phyloP scores from a whole-genome alignment of 1,140 invertebrate genomes.

The Drosophila ironensis region DNA sequence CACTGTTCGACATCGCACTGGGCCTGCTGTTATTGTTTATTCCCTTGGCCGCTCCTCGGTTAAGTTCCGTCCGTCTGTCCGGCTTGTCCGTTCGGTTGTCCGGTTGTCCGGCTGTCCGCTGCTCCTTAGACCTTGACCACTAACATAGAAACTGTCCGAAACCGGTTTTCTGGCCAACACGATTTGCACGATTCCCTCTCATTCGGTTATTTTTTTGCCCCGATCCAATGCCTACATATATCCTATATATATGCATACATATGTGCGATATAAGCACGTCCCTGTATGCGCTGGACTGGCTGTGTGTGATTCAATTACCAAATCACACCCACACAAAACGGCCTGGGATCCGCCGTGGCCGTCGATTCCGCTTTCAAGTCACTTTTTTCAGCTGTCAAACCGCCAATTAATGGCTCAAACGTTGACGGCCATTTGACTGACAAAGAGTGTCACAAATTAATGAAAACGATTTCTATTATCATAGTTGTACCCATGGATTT shows the following conservation, averaged over 20 bases:
- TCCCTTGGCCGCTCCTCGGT: conserved; percentile 28
- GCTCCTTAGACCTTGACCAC: conserved; percentile 82
- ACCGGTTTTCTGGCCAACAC: conserved; percentile 50
- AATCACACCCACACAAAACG: conserved; percentile 53
- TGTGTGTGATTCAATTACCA: conserved; percentile 53
- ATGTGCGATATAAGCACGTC: not conserved
- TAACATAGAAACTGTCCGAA: conserved; percentile 71
- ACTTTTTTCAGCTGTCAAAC: conserved; percentile 53
- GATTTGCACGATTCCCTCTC: conserved; percentile 25
- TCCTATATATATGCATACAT: not conserved
- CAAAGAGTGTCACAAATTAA: conserved; percentile 32
- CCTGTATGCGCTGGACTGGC: not conserved
- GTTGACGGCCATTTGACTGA: conserved; percentile 28
- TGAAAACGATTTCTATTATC: conserved; percentile 40
- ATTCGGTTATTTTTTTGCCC: not conserved
- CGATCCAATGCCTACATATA: conserved; percentile 8
- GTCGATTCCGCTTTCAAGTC: conserved; percentile 39
- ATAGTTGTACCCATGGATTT: conserved; percentile 8
- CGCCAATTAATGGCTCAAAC: conserved; percentile 58
- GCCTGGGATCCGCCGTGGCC: not conserved
- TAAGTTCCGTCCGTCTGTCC: not conserved
- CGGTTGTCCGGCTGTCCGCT: conserved; percentile 45
- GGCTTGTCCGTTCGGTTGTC: conserved; percentile 11
- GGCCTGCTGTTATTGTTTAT: conserved; percentile 61
- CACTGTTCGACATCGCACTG: conserved; percentile 2